A percentile compares a stretch with the other conserved stretches of the same genome.
Evolutionary conservation across 1,140 invertebrate genomes (phyloP).

Genomic region (Dreissena rostriformis): DNA sequence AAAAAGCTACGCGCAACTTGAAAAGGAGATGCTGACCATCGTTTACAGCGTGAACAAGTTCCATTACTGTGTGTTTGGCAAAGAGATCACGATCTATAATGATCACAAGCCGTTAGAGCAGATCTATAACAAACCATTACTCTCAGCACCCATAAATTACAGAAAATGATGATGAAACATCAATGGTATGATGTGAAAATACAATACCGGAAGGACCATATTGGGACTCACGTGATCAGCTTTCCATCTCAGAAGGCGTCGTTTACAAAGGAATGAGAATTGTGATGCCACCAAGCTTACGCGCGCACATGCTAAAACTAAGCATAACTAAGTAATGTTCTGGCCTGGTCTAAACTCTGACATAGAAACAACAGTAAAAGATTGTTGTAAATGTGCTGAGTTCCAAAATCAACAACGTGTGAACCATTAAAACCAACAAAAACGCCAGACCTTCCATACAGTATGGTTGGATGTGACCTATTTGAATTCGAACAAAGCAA

Average conservation of each 20-base stretch:
- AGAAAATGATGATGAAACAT: constrained; percentile 79
- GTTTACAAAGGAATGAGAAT: constrained; percentile 53
- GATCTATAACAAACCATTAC: constrained; percentile 69
- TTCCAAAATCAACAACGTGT: constrained; percentile 38
- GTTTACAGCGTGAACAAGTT: constrained; percentile 78
- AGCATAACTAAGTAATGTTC: constrained; percentile 81
- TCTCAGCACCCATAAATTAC: constrained; percentile 67
- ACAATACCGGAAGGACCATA: constrained; percentile 3
- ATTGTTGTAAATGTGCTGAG: constrained; percentile 77
- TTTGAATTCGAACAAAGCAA: constrained; percentile 45
- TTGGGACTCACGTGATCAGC: constrained; percentile 53
- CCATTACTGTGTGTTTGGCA: constrained; percentile 80
- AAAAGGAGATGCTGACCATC: constrained; percentile 81
- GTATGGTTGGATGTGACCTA: constrained; percentile 51
- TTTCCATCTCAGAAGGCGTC: constrained; percentile 47
- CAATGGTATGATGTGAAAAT: constrained; percentile 73
- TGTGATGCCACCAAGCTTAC: constrained; percentile 77
- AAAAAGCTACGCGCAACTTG: constrained; percentile 72
- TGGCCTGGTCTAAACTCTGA: constrained; percentile 79
- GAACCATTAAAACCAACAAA: constrained; percentile 38
- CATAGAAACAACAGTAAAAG: constrained; percentile 75
- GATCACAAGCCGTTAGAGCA: constrained; percentile 76
- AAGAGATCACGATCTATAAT: constrained; percentile 66
- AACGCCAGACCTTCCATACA: constrained; percentile 22
- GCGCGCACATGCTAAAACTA: constrained; percentile 74